Conservation (phyloP, 2,797 vertebrate genomes). For the Dermochelys coriacea region DNA sequence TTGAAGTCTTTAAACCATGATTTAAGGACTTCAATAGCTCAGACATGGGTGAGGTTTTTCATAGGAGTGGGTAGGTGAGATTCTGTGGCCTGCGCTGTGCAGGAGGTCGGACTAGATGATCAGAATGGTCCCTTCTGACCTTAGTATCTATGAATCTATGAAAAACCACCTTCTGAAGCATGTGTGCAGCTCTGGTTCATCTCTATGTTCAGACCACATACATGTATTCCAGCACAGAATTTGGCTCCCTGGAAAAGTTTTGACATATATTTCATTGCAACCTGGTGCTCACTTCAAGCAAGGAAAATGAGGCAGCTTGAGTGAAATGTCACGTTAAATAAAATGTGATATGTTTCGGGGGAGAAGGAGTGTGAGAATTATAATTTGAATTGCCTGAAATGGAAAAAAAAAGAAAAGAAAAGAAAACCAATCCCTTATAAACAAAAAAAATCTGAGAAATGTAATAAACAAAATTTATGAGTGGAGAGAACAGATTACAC, state of each 20-base stretch:
- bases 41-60: too few relatives aligned
- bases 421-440: background rate
- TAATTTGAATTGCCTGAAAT: slow-evolving; percentile 5
- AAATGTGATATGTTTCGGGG: background rate
- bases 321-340: background rate
- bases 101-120: too few relatives aligned
- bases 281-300: background rate
- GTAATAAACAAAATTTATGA: background rate
- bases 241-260: background rate
- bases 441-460: background rate
- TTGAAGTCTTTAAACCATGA: too few relatives aligned
- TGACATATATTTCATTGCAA: background rate
- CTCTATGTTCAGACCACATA: background rate
- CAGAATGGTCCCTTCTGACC: too few relatives aligned
- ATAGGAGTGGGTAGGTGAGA: too few relatives aligned
- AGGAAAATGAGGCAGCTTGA: slow-evolving; percentile 2
- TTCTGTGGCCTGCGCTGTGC: too few relatives aligned
- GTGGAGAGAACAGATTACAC: background rate
- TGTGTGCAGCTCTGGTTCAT: background rate
- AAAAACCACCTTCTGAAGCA: background rate
- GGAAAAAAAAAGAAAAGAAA: background rate
- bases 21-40: too few relatives aligned
- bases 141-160: too few relatives aligned
- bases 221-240: background rate
- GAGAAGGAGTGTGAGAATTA: background rate